phyloP scores from a whole-genome alignment of 2,888 invertebrate species.

The Miltochrista miniata region DNA sequence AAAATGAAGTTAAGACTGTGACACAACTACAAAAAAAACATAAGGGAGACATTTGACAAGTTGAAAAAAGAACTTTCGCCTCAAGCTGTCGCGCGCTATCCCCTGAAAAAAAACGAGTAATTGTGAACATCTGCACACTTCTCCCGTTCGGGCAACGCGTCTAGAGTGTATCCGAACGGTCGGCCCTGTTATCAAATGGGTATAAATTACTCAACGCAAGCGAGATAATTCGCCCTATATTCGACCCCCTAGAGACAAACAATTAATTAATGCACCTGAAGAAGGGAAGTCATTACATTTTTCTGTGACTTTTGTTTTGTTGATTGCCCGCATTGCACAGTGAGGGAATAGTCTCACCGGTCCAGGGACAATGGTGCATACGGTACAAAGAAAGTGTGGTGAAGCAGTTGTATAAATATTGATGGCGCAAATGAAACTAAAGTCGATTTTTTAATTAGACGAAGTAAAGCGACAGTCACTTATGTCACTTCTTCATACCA shows the following conservation, averaged over 20 bases:
- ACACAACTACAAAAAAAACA: slow-evolving; percentile 16
- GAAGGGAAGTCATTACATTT: too few relatives aligned
- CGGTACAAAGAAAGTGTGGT: too few relatives aligned
- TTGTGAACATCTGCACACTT: slow-evolving; percentile 69
- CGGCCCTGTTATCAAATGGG: slow-evolving; percentile 40
- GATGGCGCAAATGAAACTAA: too few relatives aligned
- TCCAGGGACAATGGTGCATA: too few relatives aligned
- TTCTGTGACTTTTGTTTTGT: too few relatives aligned
- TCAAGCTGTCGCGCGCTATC: slow-evolving; percentile 39
- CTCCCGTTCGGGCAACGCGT: slow-evolving; percentile 46
- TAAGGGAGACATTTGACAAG: slow-evolving; percentile 24
- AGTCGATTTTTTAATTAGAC: too few relatives aligned
- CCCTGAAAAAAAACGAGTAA: slow-evolving; percentile 51
- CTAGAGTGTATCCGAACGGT: slow-evolving; percentile 23
- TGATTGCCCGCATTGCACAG: too few relatives aligned
- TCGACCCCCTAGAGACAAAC: slow-evolving; percentile 18
- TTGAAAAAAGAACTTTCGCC: slow-evolving; percentile 46
- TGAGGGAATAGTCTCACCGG: too few relatives aligned
- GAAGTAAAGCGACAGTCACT: too few relatives aligned
- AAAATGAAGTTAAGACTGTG: too few relatives aligned
- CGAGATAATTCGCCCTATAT: slow-evolving; percentile 33
- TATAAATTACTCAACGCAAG: slow-evolving; percentile 50
- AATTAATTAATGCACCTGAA: background rate
- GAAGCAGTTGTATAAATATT: too few relatives aligned
- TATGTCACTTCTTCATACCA: too few relatives aligned